A percentile compares a stretch with the other conserved stretches of the same genome.
Evolutionary conservation across 2,797 vertebrate species (phyloP).

Genomic region (Hafferia zeledoni): DNA sequence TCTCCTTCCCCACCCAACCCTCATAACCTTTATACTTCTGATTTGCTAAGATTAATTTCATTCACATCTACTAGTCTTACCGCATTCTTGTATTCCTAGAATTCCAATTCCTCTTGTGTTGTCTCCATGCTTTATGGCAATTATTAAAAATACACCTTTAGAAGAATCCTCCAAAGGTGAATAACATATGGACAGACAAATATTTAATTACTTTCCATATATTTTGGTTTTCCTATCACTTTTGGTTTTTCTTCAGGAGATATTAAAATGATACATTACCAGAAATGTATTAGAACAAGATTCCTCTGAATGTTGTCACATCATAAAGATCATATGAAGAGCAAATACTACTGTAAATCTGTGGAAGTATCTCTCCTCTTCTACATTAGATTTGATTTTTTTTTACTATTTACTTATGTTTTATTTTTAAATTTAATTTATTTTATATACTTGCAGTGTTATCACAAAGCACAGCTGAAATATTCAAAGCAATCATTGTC

Average conservation of each 20-base stretch:
- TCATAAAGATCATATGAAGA: not conserved
- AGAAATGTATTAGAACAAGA: not conserved
- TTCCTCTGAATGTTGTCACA: not conserved
- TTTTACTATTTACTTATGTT: not conserved
- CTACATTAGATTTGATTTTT: not conserved
- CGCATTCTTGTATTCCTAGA: not conserved
- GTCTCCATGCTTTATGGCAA: not conserved
- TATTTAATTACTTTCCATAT: not conserved
- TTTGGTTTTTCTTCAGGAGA: not conserved
- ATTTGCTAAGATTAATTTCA: not conserved
- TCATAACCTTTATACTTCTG: not conserved
- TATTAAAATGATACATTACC: not conserved
- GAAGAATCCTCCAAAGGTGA: not conserved
- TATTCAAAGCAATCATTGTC: not conserved
- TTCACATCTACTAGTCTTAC: not conserved
- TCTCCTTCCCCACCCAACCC: fast-evolving
- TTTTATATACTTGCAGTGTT: not conserved
- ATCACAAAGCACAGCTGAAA: not conserved
- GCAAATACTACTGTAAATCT: not conserved
- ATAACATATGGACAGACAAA: not conserved
- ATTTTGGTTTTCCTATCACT: not conserved
- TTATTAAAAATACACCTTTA: not conserved
- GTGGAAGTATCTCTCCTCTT: not conserved
- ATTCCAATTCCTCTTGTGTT: not conserved
- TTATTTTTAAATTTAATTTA: not conserved